phyloP scores from a whole-genome alignment of 2,797 vertebrate genomes.

The Hippocampus kuda region DNA sequence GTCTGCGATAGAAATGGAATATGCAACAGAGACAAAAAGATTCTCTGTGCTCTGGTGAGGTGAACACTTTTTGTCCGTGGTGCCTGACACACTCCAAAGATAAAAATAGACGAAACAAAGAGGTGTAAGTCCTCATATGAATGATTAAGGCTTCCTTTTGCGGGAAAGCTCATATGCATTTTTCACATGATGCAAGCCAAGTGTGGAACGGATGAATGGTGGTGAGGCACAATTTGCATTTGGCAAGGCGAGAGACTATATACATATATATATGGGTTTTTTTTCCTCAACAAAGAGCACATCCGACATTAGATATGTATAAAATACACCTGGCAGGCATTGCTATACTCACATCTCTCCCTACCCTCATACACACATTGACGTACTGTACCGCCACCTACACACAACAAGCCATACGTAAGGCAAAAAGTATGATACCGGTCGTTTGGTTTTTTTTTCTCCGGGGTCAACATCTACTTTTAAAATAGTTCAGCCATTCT shows the following conservation, averaged over 20 bases:
- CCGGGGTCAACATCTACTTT: neutral
- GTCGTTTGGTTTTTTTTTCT: conserved; percentile 8
- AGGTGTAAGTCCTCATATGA: neutral
- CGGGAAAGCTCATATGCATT: conserved; percentile 1
- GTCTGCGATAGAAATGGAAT: neutral
- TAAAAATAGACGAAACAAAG: neutral
- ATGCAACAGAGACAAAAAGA: neutral
- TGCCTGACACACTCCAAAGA: neutral
- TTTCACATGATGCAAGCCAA: conserved; percentile 9
- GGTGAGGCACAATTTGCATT: conserved; percentile 24
- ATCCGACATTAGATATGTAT: conserved; percentile 26
- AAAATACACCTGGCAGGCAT: conserved; percentile 59
- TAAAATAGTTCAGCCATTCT: neutral
- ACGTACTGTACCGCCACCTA: conserved; percentile 8
- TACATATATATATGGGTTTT: too few relatives aligned
- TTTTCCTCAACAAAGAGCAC: conserved; percentile 7
- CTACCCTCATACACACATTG: conserved; percentile 9
- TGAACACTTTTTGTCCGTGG: neutral
- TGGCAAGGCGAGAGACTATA: neutral
- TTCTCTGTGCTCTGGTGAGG: neutral
- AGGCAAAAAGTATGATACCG: conserved; percentile 32
- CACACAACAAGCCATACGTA: neutral
- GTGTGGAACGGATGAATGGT: conserved; percentile 13
- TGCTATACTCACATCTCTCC: conserved; percentile 52
- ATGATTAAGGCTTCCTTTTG: neutral